Evolutionary conservation across 2,888 invertebrate genomes (phyloP).

Genomic region (Spatulosminthurus flaviceps): DNA sequence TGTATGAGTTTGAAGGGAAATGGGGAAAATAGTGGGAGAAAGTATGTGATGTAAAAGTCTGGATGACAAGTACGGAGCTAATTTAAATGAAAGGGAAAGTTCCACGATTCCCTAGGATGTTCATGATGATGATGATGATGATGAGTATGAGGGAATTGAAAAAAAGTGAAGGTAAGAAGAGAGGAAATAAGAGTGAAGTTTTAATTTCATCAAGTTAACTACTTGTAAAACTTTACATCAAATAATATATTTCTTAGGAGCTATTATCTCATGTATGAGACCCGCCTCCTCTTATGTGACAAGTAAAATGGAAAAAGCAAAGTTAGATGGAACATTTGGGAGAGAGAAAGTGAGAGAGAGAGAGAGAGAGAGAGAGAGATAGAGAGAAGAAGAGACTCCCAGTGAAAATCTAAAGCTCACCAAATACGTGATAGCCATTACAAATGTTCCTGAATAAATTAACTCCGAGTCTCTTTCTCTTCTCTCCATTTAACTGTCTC

Average conservation of each 20-base stretch:
- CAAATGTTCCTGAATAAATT: constrained; percentile 40
- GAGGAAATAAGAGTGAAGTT: neutral
- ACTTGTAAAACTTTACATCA: constrained; percentile 20
- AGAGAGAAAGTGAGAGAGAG: neutral
- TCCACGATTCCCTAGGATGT: no score
- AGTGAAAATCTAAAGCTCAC: constrained; percentile 8
- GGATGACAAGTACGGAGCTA: no score
- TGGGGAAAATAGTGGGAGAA: no score
- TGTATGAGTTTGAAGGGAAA: no score
- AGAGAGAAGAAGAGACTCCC: neutral
- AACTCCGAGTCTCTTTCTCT: constrained; percentile 3
- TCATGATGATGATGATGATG: no score
- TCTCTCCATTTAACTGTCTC: neutral
- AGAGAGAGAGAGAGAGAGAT: constrained; percentile 9
- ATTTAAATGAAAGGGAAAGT: no score
- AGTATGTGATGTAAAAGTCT: no score
- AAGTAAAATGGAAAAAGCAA: neutral
- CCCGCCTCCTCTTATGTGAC: no score
- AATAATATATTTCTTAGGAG: constrained; percentile 24
- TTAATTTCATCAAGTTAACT: constrained; percentile 29
- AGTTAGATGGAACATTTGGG: neutral
- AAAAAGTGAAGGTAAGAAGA: neutral
- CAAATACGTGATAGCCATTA: constrained; percentile 37
- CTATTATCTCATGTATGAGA: constrained; percentile 19
- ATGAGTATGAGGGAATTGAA: constrained; percentile 11